Percentiles rank a stretch among this genome's conserved stretches.
Evolutionary conservation across 2,797 vertebrate genomes (phyloP).

Genomic region (Spea hammondii): DNA sequence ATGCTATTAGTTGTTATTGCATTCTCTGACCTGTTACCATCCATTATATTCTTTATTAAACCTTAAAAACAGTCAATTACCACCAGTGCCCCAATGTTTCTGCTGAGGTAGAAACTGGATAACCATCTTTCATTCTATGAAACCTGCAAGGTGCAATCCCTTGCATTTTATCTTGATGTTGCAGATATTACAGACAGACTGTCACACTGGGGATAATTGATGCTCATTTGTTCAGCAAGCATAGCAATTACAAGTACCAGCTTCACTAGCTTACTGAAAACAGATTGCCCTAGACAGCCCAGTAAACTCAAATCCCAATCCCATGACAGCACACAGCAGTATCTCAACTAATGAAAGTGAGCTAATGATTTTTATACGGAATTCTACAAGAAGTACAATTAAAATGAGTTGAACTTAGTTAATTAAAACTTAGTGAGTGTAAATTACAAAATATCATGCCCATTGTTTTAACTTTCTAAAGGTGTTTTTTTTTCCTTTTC

Average conservation of each 20-base stretch:
- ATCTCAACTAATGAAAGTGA: too few relatives aligned
- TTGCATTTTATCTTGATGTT: conserved; percentile 38
- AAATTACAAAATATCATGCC: too few relatives aligned
- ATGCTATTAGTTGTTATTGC: too few relatives aligned
- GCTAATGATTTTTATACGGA: too few relatives aligned
- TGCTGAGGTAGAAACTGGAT: conserved; percentile 26
- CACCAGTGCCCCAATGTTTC: conserved; percentile 19
- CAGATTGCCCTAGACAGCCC: conserved; percentile 13
- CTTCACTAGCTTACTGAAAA: conserved; percentile 11
- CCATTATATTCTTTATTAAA: conserved; percentile 27
- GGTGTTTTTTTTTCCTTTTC: too few relatives aligned
- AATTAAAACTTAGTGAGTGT: too few relatives aligned
- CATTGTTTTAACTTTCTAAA: too few relatives aligned
- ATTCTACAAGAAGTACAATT: too few relatives aligned
- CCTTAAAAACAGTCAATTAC: conserved; percentile 27
- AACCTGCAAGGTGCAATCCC: conserved; percentile 25
- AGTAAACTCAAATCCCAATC: background rate
- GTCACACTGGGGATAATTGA: conserved; percentile 41
- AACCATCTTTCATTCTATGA: conserved; percentile 22
- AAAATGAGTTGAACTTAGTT: too few relatives aligned
- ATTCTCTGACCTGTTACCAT: background rate
- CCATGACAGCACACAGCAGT: too few relatives aligned
- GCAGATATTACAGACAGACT: conserved; percentile 40
- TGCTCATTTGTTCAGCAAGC: conserved; percentile 41
- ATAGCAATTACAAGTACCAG: conserved; percentile 16